A percentile compares a stretch with the other conserved stretches of the same genome.
Evolutionary conservation across 2,113 vertebrate genomes (phyloP).

Genomic region (Anseranas semipalmata): DNA sequence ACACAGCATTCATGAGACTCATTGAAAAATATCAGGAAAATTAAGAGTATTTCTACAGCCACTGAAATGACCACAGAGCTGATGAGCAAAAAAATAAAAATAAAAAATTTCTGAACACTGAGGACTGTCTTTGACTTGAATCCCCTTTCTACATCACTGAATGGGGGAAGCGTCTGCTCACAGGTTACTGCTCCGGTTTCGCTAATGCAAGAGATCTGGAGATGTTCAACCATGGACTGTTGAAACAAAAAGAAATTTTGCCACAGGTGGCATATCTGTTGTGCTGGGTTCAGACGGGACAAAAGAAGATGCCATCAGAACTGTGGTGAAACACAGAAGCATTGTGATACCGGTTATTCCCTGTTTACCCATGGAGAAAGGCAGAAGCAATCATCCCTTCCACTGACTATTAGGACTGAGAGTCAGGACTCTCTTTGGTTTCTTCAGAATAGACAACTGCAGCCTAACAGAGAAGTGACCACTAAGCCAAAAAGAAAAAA

Average conservation of each 20-base stretch:
- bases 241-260: not conserved
- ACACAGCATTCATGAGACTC: not conserved
- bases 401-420: not conserved
- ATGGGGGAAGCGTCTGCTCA: not conserved
- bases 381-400: not conserved
- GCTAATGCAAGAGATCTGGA: not conserved
- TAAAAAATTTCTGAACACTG: not conserved
- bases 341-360: not conserved
- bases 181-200: not conserved
- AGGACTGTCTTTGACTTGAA: not conserved
- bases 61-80: not conserved
- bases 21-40: not conserved
- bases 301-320: not conserved
- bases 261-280: not conserved
- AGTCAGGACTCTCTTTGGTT: not conserved
- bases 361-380: not conserved
- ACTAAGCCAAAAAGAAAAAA: not conserved
- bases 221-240: not conserved
- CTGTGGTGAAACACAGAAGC: rapidly evolving
- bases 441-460: not conserved
- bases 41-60: not conserved
- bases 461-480: not conserved
- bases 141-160: not conserved
- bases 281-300: not conserved
- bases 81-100: not conserved